Evolutionary conservation across 2,888 invertebrate species (phyloP), one percentile per base, ranked within the genome.

Genomic region (Cylloceria caligata): DNA sequence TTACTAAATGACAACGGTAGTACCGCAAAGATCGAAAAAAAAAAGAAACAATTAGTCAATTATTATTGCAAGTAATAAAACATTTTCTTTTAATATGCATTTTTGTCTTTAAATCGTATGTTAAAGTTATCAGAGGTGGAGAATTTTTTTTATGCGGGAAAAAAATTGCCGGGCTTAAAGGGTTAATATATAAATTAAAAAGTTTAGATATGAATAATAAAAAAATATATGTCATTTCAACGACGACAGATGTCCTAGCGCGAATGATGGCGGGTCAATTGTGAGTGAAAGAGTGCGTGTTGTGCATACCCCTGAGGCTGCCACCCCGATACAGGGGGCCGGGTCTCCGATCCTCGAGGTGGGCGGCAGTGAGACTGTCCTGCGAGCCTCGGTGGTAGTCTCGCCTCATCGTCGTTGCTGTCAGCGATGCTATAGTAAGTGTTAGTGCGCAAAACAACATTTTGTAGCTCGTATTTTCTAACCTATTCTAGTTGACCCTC

Each of bases 301-400:
- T 84, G 91, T 91, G 91, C 92, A 87, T 92, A 92, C 92, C 92
- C 92, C 92, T 92, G 89, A 92, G 92, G 89, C 92, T 92, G 90
- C 92, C 95, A 96, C 97, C 97, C 95, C 96, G 94, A 92, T 96
- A 95, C 91, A 96, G 94, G 88, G 93, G 91, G 88, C 93, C 93
- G 90, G 93, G 93, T 90, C 93, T 93, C 87, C 95, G 94, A 89
- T 95, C 95, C 77, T 93, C 92, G 84, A 91, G 91, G 85, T 92
- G 92, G 85, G 95, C 94, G 90, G 95, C 95, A 89, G 96, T 96
- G 90, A 97, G 95, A 93, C 97, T 97, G 94, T 97, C 97, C 94
- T 97, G 97, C 87, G 97, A 97, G 93, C 97, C 97, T 94, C 97
- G 95, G 94, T 97, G 97, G 95, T 97, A 97, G 94, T 97, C 97